Evolutionary conservation across 2,113 vertebrate species (phyloP), one percentile per base, ranked within the genome.

Genomic region (Anser cygnoides): DNA sequence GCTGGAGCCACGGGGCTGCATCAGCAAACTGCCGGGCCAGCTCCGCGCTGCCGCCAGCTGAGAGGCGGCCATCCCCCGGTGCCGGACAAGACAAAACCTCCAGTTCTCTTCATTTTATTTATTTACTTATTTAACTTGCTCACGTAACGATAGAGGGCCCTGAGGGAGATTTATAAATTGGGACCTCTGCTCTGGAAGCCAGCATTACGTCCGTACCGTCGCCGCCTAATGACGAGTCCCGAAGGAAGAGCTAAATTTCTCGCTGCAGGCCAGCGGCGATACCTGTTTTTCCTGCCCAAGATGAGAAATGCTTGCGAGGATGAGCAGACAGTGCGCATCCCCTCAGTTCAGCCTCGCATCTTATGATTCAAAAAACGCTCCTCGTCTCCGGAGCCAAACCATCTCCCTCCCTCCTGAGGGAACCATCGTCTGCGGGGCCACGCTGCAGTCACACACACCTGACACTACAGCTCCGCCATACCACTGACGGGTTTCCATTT

Each of bases 1-100:
- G 37, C 0, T 0, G 41, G 58, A 79, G 11, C 52, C 67, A 31
- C 0, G 0, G 50, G 77, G 65, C 49, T 46, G 79, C 10, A n/a
- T 0, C 82, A 55, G 78, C 58, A 28, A 52, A 88, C n/a, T 44
- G 67, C 75, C 6, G 1, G 50, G 33, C 33, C 46, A 13, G 46
- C 44, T 8, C 37, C 52, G 5, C 3, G 1, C n/a, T 10, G 55
- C 2, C 1, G 58, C 12, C 46, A 39, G 39, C 71, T 23, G n/a
- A 71, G n/a, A 4, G 0, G 63, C 26, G 49, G 49, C 16, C 1
- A 9, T 17, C 31, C 44, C 72, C 85, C 41, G 49, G 41, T 10
- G 14, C 58, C 2, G 6, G 59, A 14, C 31, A 46, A 39, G 43
- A 19, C 2, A 39, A 57, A 50, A 46, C 17, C 22, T 55, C 55